These are phyloP conservation scores for Brachypteracias leptosomus DNA, from an alignment of 2,113 vertebrate genomes.

Conservation along the genomic window DNA sequence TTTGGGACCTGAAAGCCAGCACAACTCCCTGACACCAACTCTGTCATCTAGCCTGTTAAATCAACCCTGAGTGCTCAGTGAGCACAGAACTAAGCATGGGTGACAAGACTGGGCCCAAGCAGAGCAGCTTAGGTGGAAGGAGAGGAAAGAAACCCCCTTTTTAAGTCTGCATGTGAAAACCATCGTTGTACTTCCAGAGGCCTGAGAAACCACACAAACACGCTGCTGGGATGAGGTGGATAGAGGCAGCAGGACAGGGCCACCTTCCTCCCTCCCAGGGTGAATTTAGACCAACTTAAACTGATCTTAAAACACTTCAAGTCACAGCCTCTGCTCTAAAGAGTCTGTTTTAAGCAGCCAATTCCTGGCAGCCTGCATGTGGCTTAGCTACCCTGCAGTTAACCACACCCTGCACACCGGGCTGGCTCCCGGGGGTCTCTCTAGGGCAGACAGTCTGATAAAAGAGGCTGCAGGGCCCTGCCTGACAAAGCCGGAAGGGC, in stretches of 20 bases:
- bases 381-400: not conserved
- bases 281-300: not conserved
- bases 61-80: too few relatives aligned
- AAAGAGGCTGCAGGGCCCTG: not conserved
- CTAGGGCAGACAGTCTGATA: rapidly evolving
- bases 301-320: not conserved
- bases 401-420: not conserved
- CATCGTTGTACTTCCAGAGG: rapidly evolving
- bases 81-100: rapidly evolving
- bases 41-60: not conserved
- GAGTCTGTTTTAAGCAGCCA: not conserved
- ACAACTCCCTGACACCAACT: not conserved
- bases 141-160: not conserved
- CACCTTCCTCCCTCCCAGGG: not conserved
- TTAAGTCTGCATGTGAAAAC: not conserved
- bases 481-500: rapidly evolving
- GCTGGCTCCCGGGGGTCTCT: not conserved
- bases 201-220: rapidly evolving
- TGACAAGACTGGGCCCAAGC: rapidly evolving
- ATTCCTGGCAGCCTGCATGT: rapidly evolving
- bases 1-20: rapidly evolving
- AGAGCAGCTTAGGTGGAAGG: too few relatives aligned
- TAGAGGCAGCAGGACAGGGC: too few relatives aligned
- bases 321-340: not conserved
- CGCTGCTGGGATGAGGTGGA: rapidly evolving